These are phyloP conservation scores for Umimayanthus kanabou DNA, from an alignment of 92 coral and sea anemone species.

Conservation along the genomic window DNA sequence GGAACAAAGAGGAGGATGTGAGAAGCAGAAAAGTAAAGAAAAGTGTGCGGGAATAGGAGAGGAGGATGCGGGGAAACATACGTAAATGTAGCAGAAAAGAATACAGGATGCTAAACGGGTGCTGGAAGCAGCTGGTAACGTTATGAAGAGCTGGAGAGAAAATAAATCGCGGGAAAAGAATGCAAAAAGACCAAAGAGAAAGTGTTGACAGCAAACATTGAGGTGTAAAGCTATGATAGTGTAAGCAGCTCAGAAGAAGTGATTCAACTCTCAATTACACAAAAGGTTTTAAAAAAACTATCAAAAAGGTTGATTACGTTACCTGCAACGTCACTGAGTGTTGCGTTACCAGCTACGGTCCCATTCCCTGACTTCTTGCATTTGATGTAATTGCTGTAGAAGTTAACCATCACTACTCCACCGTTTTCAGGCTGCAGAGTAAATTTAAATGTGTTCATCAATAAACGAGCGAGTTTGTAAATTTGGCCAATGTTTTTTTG, in stretches of 20 bases:
- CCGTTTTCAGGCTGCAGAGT: slow-evolving; percentile 61
- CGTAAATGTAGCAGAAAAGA: no score
- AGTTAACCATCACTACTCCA: slow-evolving; percentile 82
- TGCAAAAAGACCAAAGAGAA: no score
- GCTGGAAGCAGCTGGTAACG: no score
- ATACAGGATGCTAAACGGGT: no score
- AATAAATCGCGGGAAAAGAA: no score
- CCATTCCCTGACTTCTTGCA: slow-evolving; percentile 26
- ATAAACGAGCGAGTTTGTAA: not conserved
- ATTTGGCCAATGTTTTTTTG: no score
- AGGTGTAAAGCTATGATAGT: no score
- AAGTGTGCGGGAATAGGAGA: not conserved
- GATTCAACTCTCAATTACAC: not conserved
- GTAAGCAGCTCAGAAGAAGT: no score
- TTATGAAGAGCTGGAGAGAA: no score
- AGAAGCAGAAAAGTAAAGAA: not conserved
- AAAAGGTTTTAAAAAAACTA: not conserved
- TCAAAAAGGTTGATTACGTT: not conserved
- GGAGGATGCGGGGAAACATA: not conserved
- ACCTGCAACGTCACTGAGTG: slow-evolving; percentile 71
- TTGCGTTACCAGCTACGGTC: slow-evolving; percentile 31
- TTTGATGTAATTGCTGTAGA: slow-evolving; percentile 47
- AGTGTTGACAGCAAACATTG: no score
- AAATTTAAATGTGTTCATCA: not conserved
- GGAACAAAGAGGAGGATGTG: no score